Base-by-base conservation (phyloP, 2,113 vertebrate species). In the Chunga burmeisteri region DNA sequence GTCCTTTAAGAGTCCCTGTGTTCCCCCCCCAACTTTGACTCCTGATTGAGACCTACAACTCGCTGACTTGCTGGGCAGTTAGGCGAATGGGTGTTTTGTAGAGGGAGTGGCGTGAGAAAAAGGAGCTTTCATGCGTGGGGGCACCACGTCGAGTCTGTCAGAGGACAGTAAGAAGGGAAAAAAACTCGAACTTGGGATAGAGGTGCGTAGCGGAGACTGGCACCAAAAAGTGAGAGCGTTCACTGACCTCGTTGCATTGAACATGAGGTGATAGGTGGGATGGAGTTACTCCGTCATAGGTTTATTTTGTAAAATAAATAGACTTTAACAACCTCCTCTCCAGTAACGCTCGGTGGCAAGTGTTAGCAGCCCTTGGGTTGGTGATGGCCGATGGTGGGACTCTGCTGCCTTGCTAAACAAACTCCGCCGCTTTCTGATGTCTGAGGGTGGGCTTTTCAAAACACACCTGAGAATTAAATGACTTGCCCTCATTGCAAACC, bases 361-460 rank as follows among this genome's bases (percentile, higher is more conserved):
- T 5, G 47, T 80, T 11, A 29, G 58, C n/a, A 26, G 65, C 34
- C 2, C 30, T 44, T 40, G 77, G 3, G 42, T 70, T 9, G 46
- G 2, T 59, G 32, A 36, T 16, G 83, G 72, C 79, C 38, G 7
- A 1, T 10, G 25, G 50, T 40, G 66, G 36, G 59, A 22, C 61
- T 47, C 19, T 40, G n/a, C 40, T 38, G 47, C 50, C 46, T 11
- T 10, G 68, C 59, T 25, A 13, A 66, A 34, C 81, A 53, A 40
- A 14, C 14, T 2, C 47, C 18, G 38, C 49, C 36, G 2, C 85
- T 49, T 22, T 15, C 80, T 40, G 61, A 5, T 34, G 0, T 66
- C 26, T 12, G 40, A 73, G 85, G 81, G 78, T 80, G 96, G 87
- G 78, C 78, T 79, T 79, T 82, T 63, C 59, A 34, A 78, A 70